A percentile compares a stretch with the other conserved stretches of the same genome.
Conservation (phyloP, 2,888 invertebrate genomes). For the Eilema depressum region DNA sequence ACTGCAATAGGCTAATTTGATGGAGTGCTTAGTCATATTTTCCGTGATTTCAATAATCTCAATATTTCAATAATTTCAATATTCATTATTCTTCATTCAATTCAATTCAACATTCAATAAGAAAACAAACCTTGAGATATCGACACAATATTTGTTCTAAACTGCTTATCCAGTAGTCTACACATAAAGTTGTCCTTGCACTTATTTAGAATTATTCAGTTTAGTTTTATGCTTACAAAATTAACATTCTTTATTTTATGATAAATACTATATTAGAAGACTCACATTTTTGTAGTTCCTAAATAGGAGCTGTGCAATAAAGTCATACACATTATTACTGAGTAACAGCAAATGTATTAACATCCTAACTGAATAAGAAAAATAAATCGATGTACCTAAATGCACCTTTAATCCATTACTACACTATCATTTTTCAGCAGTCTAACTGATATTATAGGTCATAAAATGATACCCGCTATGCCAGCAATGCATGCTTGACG, state of each 20-base stretch:
- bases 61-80: no score
- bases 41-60: not conserved
- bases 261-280: slow-evolving; percentile 5
- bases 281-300: slow-evolving; percentile 8
- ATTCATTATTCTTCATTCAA: no score
- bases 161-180: not conserved
- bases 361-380: not conserved
- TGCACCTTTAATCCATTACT: slow-evolving; percentile 6
- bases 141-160: not conserved
- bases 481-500: not conserved
- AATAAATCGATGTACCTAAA: not conserved
- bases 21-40: not conserved
- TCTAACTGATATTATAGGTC: no score
- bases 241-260: not conserved
- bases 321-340: slow-evolving; percentile 2
- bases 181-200: not conserved
- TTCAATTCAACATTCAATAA: no score
- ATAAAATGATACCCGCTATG: no score
- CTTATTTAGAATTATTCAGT: not conserved
- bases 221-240: not conserved
- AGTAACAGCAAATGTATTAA: not conserved
- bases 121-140: not conserved
- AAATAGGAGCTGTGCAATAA: slow-evolving; percentile 8
- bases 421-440: not conserved
- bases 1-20: no score